These are phyloP conservation scores for Cantharis lateralis DNA, from an alignment of 2,888 invertebrate species.

Conservation along the genomic window DNA sequence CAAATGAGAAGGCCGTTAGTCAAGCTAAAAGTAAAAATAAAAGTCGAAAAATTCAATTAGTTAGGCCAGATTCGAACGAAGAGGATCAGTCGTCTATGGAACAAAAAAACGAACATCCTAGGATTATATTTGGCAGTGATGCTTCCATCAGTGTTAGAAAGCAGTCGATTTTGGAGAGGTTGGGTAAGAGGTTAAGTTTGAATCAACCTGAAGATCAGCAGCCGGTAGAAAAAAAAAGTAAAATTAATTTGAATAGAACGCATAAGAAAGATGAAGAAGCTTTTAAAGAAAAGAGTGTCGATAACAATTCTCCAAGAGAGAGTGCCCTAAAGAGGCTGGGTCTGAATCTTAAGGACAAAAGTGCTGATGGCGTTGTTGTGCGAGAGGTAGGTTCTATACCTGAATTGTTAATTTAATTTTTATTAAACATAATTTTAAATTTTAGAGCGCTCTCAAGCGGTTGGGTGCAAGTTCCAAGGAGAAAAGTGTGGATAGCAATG, in stretches of 20 bases:
- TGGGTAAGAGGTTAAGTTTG: constrained; percentile 51
- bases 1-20: constrained; percentile 30
- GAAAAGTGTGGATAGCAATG: background rate
- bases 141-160: constrained; percentile 39
- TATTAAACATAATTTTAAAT: constrained; percentile 17
- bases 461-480: background rate
- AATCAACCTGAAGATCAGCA: constrained; percentile 19
- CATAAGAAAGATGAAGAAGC: constrained; percentile 48
- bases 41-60: constrained; percentile 16
- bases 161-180: constrained; percentile 57
- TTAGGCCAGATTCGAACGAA: background rate
- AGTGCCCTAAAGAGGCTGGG: constrained; percentile 18
- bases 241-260: constrained; percentile 42
- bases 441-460: constrained; percentile 25
- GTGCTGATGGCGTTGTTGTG: background rate
- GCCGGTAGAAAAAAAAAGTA: constrained; percentile 28
- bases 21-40: constrained; percentile 10
- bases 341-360: background rate
- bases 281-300: constrained; percentile 26
- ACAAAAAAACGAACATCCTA: constrained; percentile 36
- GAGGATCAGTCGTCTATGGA: background rate
- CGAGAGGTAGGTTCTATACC: background rate
- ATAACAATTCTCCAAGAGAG: constrained; percentile 37
- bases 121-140: constrained; percentile 41
- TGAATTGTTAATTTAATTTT: background rate